phyloP scores from a whole-genome alignment of 2,113 vertebrate genomes.

The Chionomys nivalis region DNA sequence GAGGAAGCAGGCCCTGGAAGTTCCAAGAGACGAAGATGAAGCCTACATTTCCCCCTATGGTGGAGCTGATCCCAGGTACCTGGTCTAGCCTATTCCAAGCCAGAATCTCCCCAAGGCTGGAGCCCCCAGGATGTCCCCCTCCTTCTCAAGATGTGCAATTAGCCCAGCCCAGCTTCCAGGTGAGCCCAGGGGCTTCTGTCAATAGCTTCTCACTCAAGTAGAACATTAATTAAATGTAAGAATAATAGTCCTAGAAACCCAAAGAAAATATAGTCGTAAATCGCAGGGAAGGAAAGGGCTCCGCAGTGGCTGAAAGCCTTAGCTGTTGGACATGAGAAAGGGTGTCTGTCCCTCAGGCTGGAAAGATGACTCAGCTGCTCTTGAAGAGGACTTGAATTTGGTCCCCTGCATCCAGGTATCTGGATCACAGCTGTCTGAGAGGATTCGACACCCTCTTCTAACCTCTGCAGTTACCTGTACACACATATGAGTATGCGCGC shows the following conservation, averaged over 20 bases:
- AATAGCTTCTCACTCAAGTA: conserved; percentile 63
- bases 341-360: not conserved
- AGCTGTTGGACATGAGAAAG: not conserved
- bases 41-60: not conserved
- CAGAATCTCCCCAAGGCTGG: not conserved
- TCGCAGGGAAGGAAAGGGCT: not conserved
- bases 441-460: not conserved
- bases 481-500: too few relatives aligned
- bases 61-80: not conserved
- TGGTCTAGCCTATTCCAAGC: not conserved
- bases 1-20: not conserved
- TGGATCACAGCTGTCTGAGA: not conserved
- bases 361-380: not conserved
- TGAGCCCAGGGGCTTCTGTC: conserved; percentile 6
- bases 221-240: conserved; percentile 72
- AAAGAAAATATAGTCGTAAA: not conserved
- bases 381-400: not conserved
- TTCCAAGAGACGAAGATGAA: not conserved
- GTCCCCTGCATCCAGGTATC: not conserved
- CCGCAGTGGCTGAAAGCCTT: not conserved
- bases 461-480: not conserved
- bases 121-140: not conserved
- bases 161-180: not conserved
- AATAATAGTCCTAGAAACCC: conserved; percentile 56
- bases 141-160: not conserved